A percentile compares a stretch with the other conserved stretches of the same genome.
phyloP scores from a whole-genome alignment of 2,113 vertebrate genomes.

The Erythrolamprus reginae region DNA sequence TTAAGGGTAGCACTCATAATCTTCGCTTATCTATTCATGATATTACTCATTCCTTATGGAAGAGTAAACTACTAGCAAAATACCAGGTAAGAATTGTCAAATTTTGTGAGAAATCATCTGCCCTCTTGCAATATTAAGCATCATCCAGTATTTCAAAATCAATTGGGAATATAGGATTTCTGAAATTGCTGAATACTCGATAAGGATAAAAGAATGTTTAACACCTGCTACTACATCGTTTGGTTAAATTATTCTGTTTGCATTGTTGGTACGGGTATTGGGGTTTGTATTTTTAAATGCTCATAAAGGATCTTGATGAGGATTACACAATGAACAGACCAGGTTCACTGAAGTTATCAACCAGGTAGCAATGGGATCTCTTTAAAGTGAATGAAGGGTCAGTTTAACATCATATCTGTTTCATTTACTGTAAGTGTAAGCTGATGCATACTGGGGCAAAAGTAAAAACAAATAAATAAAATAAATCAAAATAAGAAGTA shows the following conservation, averaged over 20 bases:
- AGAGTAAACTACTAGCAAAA: slow-evolving; percentile 91
- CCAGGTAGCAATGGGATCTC: not conserved
- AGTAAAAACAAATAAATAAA: too few species aligned
- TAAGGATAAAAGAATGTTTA: not conserved
- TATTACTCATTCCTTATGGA: slow-evolving; percentile 87
- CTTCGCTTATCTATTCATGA: slow-evolving; percentile 91
- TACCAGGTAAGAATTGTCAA: slow-evolving; percentile 81
- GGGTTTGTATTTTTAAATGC: not conserved
- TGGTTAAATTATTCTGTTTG: not conserved
- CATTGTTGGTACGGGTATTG: not conserved
- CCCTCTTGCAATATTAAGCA: not conserved
- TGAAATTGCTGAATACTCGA: not conserved
- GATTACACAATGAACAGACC: not conserved
- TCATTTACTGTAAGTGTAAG: not conserved
- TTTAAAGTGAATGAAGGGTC: not conserved
- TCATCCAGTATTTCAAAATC: not conserved
- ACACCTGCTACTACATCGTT: not conserved
- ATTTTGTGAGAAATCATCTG: not conserved
- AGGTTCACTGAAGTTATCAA: not conserved
- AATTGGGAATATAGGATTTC: not conserved
- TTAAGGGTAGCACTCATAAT: slow-evolving; percentile 94
- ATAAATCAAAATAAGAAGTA: too few species aligned
- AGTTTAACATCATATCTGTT: not conserved
- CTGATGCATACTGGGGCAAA: not conserved
- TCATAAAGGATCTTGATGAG: not conserved